Conservation (phyloP, 2,888 invertebrate genomes). For the Choristoneura rosaceana region DNA sequence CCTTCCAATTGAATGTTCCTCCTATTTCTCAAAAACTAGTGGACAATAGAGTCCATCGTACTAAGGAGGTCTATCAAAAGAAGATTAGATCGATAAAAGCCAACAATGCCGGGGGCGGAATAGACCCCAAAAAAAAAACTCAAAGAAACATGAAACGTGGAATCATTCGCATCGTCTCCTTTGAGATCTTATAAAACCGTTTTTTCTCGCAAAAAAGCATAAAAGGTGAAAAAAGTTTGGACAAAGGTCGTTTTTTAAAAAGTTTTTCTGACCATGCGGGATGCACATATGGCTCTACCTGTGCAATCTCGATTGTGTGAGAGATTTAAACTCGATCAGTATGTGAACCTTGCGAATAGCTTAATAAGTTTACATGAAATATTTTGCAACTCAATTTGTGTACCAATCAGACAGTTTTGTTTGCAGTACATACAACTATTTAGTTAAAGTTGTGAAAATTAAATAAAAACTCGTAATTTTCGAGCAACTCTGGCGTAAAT, state of each 20-base stretch:
- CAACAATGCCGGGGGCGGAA: slow-evolving; percentile 80
- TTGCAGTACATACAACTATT: too few relatives aligned
- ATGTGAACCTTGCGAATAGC: background rate
- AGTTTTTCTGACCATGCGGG: slow-evolving; percentile 72
- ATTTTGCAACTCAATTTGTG: too few relatives aligned
- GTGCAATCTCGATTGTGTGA: slow-evolving; percentile 38
- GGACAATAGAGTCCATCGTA: slow-evolving; percentile 80
- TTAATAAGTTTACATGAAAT: too few relatives aligned
- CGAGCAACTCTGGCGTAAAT: too few relatives aligned
- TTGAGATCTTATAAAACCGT: slow-evolving; percentile 80
- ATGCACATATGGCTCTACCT: slow-evolving; percentile 47
- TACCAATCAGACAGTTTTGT: too few relatives aligned
- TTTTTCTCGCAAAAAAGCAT: slow-evolving; percentile 82
- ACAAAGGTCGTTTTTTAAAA: slow-evolving; percentile 79
- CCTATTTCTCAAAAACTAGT: slow-evolving; percentile 58
- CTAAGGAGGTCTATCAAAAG: slow-evolving; percentile 81
- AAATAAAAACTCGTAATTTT: too few relatives aligned
- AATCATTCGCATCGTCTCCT: slow-evolving; percentile 85
- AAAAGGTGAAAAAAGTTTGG: slow-evolving; percentile 75
- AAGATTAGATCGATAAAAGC: slow-evolving; percentile 81
- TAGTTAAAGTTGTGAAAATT: too few relatives aligned
- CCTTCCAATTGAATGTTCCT: slow-evolving; percentile 51
- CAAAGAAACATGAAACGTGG: slow-evolving; percentile 81
- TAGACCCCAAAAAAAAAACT: slow-evolving; percentile 70
- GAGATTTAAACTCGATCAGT: slow-evolving; percentile 36